Conservation (phyloP, 2,797 vertebrate species). For the Chromis chromis region DNA sequence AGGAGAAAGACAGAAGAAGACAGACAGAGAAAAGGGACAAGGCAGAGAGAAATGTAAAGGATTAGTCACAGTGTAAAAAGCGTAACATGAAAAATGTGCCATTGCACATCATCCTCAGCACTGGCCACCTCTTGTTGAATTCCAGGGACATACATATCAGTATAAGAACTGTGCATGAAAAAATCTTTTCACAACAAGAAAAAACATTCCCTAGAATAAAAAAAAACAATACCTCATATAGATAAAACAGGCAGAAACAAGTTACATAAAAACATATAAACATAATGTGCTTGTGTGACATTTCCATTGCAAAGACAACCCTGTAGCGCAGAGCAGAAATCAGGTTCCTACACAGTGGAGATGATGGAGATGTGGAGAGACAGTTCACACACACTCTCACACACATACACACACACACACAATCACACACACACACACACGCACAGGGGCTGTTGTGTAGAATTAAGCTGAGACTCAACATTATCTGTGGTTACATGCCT, state of each 20-base stretch:
- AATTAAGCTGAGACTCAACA: slow-evolving; percentile 39
- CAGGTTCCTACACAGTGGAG: slow-evolving; percentile 37
- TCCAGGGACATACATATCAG: neutral
- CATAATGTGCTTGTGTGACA: slow-evolving; percentile 4
- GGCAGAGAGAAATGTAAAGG: slow-evolving; percentile 15
- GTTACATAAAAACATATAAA: neutral
- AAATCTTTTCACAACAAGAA: neutral
- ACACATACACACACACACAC: slow-evolving; percentile 8
- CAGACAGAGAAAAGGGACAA: neutral
- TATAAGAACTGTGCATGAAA: slow-evolving; percentile 1
- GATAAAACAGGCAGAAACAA: neutral
- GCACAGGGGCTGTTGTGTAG: slow-evolving; percentile 17
- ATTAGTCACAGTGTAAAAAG: slow-evolving; percentile 30
- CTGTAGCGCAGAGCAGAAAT: slow-evolving; percentile 43
- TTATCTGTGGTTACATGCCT: slow-evolving; percentile 51
- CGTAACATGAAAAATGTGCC: neutral
- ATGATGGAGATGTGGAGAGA: slow-evolving; percentile 74
- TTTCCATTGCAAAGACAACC: slow-evolving; percentile 28
- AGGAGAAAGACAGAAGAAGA: neutral
- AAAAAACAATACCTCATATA: slow-evolving; percentile 3
- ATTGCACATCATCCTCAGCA: neutral
- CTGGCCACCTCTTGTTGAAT: slow-evolving; percentile 9
- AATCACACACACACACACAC: slow-evolving; percentile 15
- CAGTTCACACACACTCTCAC: slow-evolving; percentile 39
- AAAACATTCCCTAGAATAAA: neutral